Percentiles rank a stretch among this genome's conserved stretches.
These are phyloP conservation scores for Eurypyga helias DNA, from an alignment of 2,113 vertebrate genomes.

Conservation along the genomic window DNA sequence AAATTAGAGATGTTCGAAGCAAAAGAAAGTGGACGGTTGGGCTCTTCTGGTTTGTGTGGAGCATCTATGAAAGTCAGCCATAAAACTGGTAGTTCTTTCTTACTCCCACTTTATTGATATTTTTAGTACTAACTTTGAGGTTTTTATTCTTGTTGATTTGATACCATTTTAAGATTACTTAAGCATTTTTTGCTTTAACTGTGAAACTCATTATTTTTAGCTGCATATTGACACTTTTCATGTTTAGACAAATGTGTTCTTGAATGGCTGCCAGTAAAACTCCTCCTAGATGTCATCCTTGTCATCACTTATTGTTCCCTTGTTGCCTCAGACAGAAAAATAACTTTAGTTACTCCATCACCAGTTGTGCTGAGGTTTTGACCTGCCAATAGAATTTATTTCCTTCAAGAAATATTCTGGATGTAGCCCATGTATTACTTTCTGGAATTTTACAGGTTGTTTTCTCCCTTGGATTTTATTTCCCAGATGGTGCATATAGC, in stretches of 20 bases:
- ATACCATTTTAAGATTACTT: not conserved
- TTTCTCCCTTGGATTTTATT: not conserved
- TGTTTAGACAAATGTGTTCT: not conserved
- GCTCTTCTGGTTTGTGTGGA: not conserved
- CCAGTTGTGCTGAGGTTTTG: not conserved
- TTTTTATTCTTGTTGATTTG: not conserved
- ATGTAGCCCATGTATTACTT: not conserved
- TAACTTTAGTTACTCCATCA: conserved; percentile 52
- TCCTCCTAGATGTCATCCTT: not conserved
- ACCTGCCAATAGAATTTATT: not conserved
- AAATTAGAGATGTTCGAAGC: not conserved
- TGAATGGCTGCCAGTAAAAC: conserved; percentile 37
- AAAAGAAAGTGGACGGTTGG: not conserved
- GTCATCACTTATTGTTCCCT: conserved; percentile 5
- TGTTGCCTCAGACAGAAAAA: conserved; percentile 21
- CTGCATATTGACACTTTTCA: not conserved
- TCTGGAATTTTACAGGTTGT: not conserved
- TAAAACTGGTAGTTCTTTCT: not conserved
- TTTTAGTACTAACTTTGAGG: not conserved
- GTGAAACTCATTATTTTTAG: conserved; percentile 24
- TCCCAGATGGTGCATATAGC: not conserved
- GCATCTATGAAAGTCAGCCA: not conserved
- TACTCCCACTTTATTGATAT: not conserved
- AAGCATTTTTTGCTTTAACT: not conserved
- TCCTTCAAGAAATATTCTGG: not conserved